Base-by-base conservation (phyloP, 2,888 invertebrate species). In the Metopia argyrocephala region DNA sequence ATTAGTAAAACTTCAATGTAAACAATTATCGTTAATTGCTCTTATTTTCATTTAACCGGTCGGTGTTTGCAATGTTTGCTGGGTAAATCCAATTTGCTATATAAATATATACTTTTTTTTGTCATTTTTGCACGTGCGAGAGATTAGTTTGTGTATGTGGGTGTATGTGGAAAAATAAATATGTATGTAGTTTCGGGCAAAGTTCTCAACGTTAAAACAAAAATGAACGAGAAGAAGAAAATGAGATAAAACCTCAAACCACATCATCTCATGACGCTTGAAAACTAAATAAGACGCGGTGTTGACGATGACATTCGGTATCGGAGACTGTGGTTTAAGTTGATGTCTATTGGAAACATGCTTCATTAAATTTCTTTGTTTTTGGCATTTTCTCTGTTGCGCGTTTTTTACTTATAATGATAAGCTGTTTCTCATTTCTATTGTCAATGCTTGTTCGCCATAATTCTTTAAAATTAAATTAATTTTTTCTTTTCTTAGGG, bases 131-230 rank as follows among this genome's bases (percentile, higher is more conserved):
- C 46, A 46, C 25, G 20, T 27, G 27, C 18, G 25, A 21, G 69
- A n/a, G 56, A 2, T 2, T 31, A 28, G 20, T 56, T 23, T 27
- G 18, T 48, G 38, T 38, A 56, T 18, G 57, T 48, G 21, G 38
- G 38, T 20, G n/a, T 15, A 27, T 62, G 25, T 45, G 21, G 9
- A 56, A 48, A 64, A 38, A 38, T 28, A 69, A 68, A 79, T 76
- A n/a, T n/a, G n/a, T n/a, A n/a, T n/a, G n/a, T n/a, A 76, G 66
- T 79, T 76, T 71, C 61, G 66, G 76, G 71, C 71, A 68, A 80
- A 68, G 57, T 76, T 76, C 76, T 68, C 38, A 12, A 15, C 38
- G 38, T 38, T 12, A 38, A 38, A 38, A 38, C 38, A 38, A 65
- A 65, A 65, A 50, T 21, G 27, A 50, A 52, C 25, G 31, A 65